phyloP scores from a whole-genome alignment of 2,797 vertebrate genomes.

The Parauchenoglanis ngamensis region DNA sequence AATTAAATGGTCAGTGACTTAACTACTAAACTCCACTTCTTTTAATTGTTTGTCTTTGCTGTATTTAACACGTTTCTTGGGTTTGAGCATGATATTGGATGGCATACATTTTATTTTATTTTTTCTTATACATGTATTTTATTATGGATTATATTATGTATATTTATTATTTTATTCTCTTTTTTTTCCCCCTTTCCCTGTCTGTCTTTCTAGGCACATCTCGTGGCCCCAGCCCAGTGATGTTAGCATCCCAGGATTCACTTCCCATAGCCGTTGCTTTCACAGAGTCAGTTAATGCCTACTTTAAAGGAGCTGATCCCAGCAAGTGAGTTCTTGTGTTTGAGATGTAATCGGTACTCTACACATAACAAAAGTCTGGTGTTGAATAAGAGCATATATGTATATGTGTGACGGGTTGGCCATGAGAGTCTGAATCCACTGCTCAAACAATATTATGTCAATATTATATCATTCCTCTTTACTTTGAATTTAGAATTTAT shows the following conservation, averaged over 20 bases:
- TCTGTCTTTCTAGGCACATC: constrained; percentile 82
- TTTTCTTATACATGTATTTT: background rate
- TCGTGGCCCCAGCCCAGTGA: constrained; percentile 96
- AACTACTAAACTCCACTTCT: background rate
- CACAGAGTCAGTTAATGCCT: constrained; percentile 97
- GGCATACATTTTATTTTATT: background rate
- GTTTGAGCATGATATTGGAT: constrained; percentile 21
- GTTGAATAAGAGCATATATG: background rate
- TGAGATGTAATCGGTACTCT: background rate
- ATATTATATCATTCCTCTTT: background rate
- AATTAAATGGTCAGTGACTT: background rate
- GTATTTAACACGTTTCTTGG: background rate
- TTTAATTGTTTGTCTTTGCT: background rate
- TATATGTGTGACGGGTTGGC: background rate
- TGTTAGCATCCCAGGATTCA: constrained; percentile 90
- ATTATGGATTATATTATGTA: background rate
- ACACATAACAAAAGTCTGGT: background rate
- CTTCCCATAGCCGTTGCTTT: constrained; percentile 96
- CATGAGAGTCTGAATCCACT: background rate
- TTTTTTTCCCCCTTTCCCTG: background rate
- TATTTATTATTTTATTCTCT: background rate
- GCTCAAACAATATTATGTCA: background rate
- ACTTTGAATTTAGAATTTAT: background rate
- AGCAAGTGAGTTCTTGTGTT: constrained; percentile 79
- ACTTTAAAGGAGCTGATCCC: constrained; percentile 99